Conservation (phyloP, 92 coral and sea anemone genomes). For the Porites lobata region DNA sequence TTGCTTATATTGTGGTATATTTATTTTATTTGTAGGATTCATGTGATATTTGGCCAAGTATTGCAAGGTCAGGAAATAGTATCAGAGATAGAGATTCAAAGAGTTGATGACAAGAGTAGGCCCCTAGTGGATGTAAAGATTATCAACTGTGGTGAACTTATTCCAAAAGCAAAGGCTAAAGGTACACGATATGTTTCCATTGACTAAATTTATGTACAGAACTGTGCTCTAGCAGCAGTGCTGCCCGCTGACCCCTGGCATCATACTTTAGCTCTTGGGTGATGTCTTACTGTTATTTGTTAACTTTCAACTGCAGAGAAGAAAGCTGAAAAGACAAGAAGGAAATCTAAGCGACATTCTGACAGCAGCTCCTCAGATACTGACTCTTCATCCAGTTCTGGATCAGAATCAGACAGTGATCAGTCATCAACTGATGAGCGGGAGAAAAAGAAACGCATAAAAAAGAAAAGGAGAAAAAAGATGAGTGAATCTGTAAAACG, state of each 20-base stretch:
- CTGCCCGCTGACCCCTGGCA: background rate
- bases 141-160: slow-evolving; percentile 95
- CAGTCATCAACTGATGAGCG: slow-evolving; percentile 75
- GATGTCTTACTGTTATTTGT: background rate
- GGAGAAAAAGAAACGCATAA: slow-evolving; percentile 48
- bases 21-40: slow-evolving; percentile 62
- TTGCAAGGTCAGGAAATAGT: slow-evolving; percentile 91
- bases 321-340: slow-evolving; percentile 59
- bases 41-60: slow-evolving; percentile 97
- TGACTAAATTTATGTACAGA: too few species aligned
- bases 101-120: slow-evolving; percentile 88
- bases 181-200: slow-evolving; percentile 18
- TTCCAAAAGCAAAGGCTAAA: slow-evolving; percentile 89
- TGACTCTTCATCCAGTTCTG: slow-evolving; percentile 44
- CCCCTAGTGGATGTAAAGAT: slow-evolving; percentile 84
- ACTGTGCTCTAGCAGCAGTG: too few species aligned
- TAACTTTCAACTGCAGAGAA: slow-evolving; percentile 35
- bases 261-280: background rate
- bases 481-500: slow-evolving; percentile 59
- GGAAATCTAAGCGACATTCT: slow-evolving; percentile 25
- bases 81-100: slow-evolving; percentile 84
- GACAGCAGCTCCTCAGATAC: slow-evolving; percentile 44
- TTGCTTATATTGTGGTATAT: background rate
- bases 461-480: slow-evolving; percentile 76
- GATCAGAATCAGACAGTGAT: slow-evolving; percentile 67